Conservation (phyloP, 2,113 vertebrate species). For the Corythoichthys haematopterus region DNA sequence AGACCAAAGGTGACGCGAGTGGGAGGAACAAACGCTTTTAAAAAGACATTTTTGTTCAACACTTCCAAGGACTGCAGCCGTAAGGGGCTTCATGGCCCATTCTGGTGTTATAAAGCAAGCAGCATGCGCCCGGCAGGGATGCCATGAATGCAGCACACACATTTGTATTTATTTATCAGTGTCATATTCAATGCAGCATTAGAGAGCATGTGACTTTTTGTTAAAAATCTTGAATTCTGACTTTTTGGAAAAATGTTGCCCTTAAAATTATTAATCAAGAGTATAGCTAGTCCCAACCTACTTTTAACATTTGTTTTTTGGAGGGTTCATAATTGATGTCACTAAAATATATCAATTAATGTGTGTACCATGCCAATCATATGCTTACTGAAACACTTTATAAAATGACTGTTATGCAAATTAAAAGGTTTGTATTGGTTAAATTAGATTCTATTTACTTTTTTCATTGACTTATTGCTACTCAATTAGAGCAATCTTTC, state of each 20-base stretch:
- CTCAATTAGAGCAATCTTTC: too few relatives aligned
- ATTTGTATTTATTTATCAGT: constrained; percentile 30
- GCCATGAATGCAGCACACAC: constrained; percentile 21
- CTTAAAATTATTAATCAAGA: neutral
- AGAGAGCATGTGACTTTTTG: neutral
- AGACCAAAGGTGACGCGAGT: neutral
- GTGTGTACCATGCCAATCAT: constrained; percentile 20
- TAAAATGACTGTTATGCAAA: constrained; percentile 46
- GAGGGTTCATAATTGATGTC: constrained; percentile 10
- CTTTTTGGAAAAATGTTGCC: neutral
- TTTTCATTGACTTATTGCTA: neutral
- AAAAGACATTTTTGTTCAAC: constrained; percentile 10
- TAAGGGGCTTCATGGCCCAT: constrained; percentile 37
- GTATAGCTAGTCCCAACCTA: neutral
- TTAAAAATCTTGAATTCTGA: neutral
- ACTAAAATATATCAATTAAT: constrained; percentile 11
- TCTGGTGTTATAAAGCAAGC: constrained; percentile 42
- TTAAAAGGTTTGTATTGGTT: constrained; percentile 56
- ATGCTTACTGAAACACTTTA: constrained; percentile 50
- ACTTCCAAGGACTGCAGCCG: constrained; percentile 31
- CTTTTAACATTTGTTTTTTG: neutral
- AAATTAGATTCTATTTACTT: constrained; percentile 4
- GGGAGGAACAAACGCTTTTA: constrained; percentile 3
- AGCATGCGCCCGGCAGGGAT: constrained; percentile 26
- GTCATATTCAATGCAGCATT: constrained; percentile 15